Base-by-base conservation (phyloP, 1,140 invertebrate genomes). In the Dreissena polymorpha region DNA sequence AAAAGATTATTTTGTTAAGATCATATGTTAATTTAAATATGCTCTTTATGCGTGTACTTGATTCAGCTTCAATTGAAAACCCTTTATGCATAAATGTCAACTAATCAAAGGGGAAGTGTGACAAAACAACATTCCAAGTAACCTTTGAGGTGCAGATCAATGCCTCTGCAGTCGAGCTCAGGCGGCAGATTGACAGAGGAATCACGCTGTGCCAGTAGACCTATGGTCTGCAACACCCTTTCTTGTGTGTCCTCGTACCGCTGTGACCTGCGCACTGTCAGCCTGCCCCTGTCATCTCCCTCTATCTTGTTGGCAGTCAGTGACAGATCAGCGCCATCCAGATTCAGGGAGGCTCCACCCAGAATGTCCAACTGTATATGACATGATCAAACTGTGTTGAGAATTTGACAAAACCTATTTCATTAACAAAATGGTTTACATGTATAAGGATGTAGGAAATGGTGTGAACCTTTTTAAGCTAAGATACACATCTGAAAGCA, bases 81-180 rank as follows among this genome's bases (percentile, higher is more conserved):
- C n/a, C n/a, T n/a, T n/a, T 39, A 39, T 39, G 39, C 39, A 39
- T 39, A 39, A 39, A 39, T 39, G 39, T 39, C 39, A 39, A 39
- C 8, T 2, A 39, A 39, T 39, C 39, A 8, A 39, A 39, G 2
- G 39, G 39, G 39, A 39, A 39, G 39, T 39, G 3, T 39, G 39
- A 39, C 2, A 39, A 39, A 39, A 39, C 2, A 39, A 39, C 8
- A 39, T 39, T 39, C 39, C 39, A 39, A 39, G 39, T 39, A 39
- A 39, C 39, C 39, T 88, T 86, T 89, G 23, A 89, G 73, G 21
- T 85, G 78, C 60, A 90, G 74, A 69, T 90, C 89, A 51, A 89
- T 82, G 18, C 86, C 64, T 49, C 87, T 77, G 64, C 89, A 90
- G 74, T 90, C 87, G 21, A 87, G 78, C 39, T 81, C 85, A 14